These are phyloP conservation scores for Callimorpha dominula DNA, from an alignment of 2,888 invertebrate species.

Conservation along the genomic window DNA sequence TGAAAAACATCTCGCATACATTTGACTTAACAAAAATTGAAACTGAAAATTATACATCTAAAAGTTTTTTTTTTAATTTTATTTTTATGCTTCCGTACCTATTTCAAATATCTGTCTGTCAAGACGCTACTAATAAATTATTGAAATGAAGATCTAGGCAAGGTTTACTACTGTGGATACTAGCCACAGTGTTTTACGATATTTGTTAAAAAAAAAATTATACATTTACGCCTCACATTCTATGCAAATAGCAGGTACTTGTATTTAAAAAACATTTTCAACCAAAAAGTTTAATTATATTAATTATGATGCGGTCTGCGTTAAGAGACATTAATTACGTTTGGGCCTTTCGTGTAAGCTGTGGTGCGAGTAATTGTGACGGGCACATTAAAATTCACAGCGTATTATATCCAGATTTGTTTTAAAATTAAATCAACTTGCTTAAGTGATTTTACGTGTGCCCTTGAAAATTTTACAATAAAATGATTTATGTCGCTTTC, in stretches of 20 bases:
- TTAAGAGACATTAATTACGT: slow-evolving; percentile 54
- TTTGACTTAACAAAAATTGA: too few relatives aligned
- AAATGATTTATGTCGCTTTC: neutral
- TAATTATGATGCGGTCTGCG: slow-evolving; percentile 51
- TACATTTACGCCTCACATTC: neutral
- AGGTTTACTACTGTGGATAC: too few relatives aligned
- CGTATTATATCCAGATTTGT: slow-evolving; percentile 19
- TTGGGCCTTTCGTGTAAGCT: slow-evolving; percentile 33
- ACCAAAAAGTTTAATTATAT: slow-evolving; percentile 45
- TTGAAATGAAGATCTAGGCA: neutral
- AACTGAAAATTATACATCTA: too few relatives aligned
- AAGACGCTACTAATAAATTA: too few relatives aligned
- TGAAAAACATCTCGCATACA: too few relatives aligned
- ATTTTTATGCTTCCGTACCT: too few relatives aligned
- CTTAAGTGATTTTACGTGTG: slow-evolving; percentile 3
- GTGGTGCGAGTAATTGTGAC: slow-evolving; percentile 29
- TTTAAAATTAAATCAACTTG: slow-evolving; percentile 20
- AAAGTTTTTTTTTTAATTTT: too few relatives aligned
- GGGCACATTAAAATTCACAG: slow-evolving; percentile 42
- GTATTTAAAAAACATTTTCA: neutral
- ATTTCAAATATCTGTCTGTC: too few relatives aligned
- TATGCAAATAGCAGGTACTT: neutral
- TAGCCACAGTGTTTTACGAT: neutral
- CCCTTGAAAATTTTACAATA: neutral
- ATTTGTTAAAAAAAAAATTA: neutral